Evolutionary conservation across 2,888 invertebrate genomes (phyloP), one percentile per base, ranked within the genome.

Genomic region (Tetanocera ferruginea): DNA sequence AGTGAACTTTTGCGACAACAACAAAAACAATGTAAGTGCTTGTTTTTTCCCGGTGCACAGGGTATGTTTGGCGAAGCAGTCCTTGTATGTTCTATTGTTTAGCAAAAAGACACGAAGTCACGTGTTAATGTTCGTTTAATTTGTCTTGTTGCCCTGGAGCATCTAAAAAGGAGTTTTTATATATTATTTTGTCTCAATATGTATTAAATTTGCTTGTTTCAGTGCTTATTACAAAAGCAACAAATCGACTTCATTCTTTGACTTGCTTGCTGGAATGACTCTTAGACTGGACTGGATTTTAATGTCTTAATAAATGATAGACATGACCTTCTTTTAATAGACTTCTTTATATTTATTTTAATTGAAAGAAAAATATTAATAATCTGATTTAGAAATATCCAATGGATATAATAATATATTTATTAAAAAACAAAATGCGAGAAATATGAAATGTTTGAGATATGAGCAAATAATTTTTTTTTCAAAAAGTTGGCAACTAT

Each of bases 81-180:
- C 34, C 17, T 64, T 34, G 28, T 31, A 1, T 55, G 19, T 55
- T n/a, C 6, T n/a, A 25, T 31, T 69, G 25, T 31, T 14, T 17
- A 28, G 70, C 60, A 79, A 82, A 83, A 83, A 64, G 79, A 76
- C 83, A 83, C 83, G 83, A 82, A 83, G 83, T 83, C 83, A 83
- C 83, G 83, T 83, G 83, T 82, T 81, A 81, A 80, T 81, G 76
- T 78, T 81, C 78, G 76, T 81, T 82, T 82, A 83, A 81, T 81
- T 83, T 82, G 79, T 79, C 79, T 80, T 79, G 79, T 78, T 80
- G 73, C 62, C 74, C 74, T n/a, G 55, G 75, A 76, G 80, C 80
- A 80, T 79, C 82, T 80, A 79, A 79, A 80, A 79, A 79, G 78
- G 43, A 51, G 75, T 64, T 76, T 52, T 49, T 70, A 25, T 70